These are phyloP conservation scores for Benthosema pterotum DNA, from an alignment of 2,797 vertebrate genomes.

Conservation along the genomic window DNA sequence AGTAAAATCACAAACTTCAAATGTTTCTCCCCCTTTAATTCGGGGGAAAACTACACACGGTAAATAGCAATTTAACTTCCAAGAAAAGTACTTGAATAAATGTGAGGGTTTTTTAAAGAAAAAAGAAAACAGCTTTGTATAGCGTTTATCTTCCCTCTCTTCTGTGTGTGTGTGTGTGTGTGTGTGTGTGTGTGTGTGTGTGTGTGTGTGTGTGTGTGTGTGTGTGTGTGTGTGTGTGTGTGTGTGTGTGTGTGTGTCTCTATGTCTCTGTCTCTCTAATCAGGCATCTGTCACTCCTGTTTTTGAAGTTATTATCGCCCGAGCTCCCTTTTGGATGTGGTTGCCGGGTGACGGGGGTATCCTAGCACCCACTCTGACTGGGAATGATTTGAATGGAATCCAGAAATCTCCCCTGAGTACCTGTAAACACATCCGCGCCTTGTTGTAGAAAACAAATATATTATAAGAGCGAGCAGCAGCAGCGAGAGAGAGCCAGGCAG, in stretches of 20 bases:
- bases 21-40: slow-evolving; percentile 58
- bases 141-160: slow-evolving; percentile 89
- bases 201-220: slow-evolving; percentile 85
- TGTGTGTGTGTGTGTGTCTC: slow-evolving; percentile 68
- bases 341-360: slow-evolving; percentile 99
- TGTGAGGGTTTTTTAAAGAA: slow-evolving; percentile 97
- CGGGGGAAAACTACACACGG: slow-evolving; percentile 59
- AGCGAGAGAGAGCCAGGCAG: slow-evolving; percentile 71
- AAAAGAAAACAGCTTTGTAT: slow-evolving; percentile 89
- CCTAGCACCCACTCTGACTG: slow-evolving; percentile 99
- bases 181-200: slow-evolving; percentile 85
- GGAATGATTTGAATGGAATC: slow-evolving; percentile 99
- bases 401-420: slow-evolving; percentile 99
- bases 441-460: slow-evolving; percentile 98
- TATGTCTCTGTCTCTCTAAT: slow-evolving; percentile 92
- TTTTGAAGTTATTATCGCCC: slow-evolving; percentile 99
- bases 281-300: slow-evolving; percentile 99
- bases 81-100: slow-evolving; percentile 97
- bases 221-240: slow-evolving; percentile 73
- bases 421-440: slow-evolving; percentile 99
- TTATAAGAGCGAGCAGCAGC: slow-evolving; percentile 85
- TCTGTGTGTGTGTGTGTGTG: slow-evolving; percentile 82
- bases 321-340: slow-evolving; percentile 99
- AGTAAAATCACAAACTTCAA: slow-evolving; percentile 68
- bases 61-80: slow-evolving; percentile 89